Evolutionary conservation across 1,140 invertebrate species (phyloP), one percentile per base, ranked within the genome.

Genomic region (Apocrypta bakeri): DNA sequence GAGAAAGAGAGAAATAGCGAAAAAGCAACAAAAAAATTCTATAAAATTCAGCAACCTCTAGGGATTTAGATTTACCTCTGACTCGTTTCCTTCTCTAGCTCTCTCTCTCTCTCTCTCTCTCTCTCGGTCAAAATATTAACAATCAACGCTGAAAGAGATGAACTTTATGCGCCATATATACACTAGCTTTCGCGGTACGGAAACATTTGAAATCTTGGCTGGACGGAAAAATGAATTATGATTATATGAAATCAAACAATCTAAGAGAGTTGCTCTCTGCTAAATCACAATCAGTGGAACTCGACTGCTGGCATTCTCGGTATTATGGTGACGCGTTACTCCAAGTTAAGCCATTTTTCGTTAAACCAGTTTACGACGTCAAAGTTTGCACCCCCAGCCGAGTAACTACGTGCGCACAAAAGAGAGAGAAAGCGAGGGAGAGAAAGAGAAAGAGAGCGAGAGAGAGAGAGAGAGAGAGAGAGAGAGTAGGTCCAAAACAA

Each of bases 321-420:
- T 85, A 87, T 85, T 86, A 86, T 84, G 83, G 85, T 79, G 76
- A 69, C 84, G 83, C 84, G 83, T 84, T 85, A 86, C 86, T 87
- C 85, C 82, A 87, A 90, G 86, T 89, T 89, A 86, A 89, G 86
- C 88, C 87, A 89, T 90, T 90, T 90, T 91, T 90, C 89, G 86
- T 82, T 88, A 88, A 90, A 90, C 88, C 89, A 88, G 88, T 91
- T 90, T 90, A 89, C 86, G 84, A 85, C 85, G 87, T 89, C 88
- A 90, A 91, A 90, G 87, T 90, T 91, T 87, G 71, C 83, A 63
- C 80, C 66, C 40, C 48, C 48, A 12, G 9, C 33, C 25, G 2
- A 14, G 48, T 61, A 79, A 71, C 40, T 79, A 71, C 42, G 42
- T 79, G 64, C 68, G 64, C 24, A 48, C 33, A 25, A 37, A 37